These are phyloP conservation scores for Pheosia tremula DNA, from an alignment of 2,888 invertebrate genomes.

Conservation along the genomic window DNA sequence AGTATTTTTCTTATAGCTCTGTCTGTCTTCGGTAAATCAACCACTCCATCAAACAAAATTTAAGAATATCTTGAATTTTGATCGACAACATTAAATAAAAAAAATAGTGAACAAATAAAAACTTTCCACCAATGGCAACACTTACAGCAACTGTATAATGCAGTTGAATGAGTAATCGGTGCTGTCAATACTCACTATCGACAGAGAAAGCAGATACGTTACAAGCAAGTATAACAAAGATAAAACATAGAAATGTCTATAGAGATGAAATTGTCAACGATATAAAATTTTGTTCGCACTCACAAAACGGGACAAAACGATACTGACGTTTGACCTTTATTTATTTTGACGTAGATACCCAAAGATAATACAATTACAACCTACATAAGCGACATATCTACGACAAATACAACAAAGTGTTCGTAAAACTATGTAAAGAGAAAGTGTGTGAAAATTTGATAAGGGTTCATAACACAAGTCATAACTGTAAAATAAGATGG, in stretches of 20 bases:
- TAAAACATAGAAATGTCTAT: not conserved
- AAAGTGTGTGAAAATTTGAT: constrained; percentile 14
- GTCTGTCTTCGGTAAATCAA: too few species aligned
- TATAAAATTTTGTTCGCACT: not conserved
- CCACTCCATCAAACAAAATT: too few species aligned
- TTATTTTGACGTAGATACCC: constrained; percentile 40
- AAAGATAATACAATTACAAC: not conserved
- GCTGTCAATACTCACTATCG: not conserved
- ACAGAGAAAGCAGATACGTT: not conserved
- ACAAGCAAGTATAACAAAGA: not conserved
- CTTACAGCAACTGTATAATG: not conserved
- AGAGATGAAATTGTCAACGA: not conserved
- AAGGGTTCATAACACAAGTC: constrained; percentile 1
- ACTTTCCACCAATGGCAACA: constrained; percentile 3
- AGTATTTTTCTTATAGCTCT: too few species aligned
- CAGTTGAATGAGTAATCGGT: not conserved
- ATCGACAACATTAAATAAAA: too few species aligned
- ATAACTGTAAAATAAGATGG: constrained; percentile 85
- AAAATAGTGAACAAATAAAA: not conserved
- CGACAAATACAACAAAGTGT: constrained; percentile 14
- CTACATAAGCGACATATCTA: too few species aligned
- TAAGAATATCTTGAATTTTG: too few species aligned
- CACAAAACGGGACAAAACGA: not conserved
- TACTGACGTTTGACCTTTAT: constrained; percentile 44
- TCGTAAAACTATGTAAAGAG: constrained; percentile 28